Base-by-base conservation (phyloP, 2,797 vertebrate species). In the Sylvilagus floridanus region DNA sequence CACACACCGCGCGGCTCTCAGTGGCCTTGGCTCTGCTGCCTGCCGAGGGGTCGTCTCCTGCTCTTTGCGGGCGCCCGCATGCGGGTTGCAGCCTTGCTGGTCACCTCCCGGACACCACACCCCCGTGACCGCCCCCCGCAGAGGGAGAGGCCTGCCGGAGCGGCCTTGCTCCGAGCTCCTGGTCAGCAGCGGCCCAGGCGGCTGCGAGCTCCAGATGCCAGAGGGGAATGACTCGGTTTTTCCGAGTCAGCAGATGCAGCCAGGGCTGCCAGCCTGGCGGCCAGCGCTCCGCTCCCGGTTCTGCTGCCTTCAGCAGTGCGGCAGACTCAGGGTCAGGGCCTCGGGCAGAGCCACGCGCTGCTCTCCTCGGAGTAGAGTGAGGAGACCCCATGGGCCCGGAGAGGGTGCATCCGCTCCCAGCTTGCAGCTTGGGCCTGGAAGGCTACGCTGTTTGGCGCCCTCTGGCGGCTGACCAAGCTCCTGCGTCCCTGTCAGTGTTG, bases 221-320 rank as follows among this genome's bases (percentile, higher is more conserved):
- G 95, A 95, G 93, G 77, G 90, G 92, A 95, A 83, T 71, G 91
- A 95, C 86, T 63, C 4, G 8, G 86, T 96, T 83, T 95, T 93
- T 79, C 92, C 88, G 88, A 88, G 96, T 96, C 95, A 97, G 96
- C 96, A 96, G 26, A 92, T 52, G 63, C 79, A 88, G 85, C 82
- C 0, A 2, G 88, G 66, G n/a, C 77, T 93, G 95, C 62, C 0
- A 35, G 90, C 78, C 72, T 68, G 87, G 63, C 5, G 2, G 89
- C 90, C 60, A 4, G 35, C 0, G 2, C 93, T 75, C 94, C 37
- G 1, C 78, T 77, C 69, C 32, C 50, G 0, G 50, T 95, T 90
- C 7, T 97, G 95, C 97, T 96, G 95, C 71, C 86, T 90, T 96
- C 95, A 94, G 97, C 93, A 93, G 21, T 66, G 96, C 28, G 1